Evolutionary conservation across 2,888 invertebrate species (phyloP).

Genomic region (Torymus texanus): DNA sequence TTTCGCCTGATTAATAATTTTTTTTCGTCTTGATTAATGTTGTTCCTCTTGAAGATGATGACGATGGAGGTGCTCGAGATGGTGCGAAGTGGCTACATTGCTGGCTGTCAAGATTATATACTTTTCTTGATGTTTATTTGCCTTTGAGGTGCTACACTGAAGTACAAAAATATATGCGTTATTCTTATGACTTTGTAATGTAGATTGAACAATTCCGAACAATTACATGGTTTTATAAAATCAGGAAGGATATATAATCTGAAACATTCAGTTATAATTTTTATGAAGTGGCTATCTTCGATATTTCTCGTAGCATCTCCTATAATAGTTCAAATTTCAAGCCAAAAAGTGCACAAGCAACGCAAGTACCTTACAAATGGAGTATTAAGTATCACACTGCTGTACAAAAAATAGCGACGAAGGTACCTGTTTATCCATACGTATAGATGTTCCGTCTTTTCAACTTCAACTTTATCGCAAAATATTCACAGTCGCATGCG

Average conservation of each 20-base stretch:
- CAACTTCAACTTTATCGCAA: slow-evolving; percentile 17
- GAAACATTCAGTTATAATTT: too few relatives aligned
- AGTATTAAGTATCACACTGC: slow-evolving; percentile 21
- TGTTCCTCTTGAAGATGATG: background rate
- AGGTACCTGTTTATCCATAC: slow-evolving; percentile 20
- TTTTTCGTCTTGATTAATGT: background rate
- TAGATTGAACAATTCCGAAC: background rate
- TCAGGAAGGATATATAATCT: too few relatives aligned
- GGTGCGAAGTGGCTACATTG: background rate
- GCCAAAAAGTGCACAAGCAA: slow-evolving; percentile 8
- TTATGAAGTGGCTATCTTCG: too few relatives aligned
- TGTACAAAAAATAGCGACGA: slow-evolving; percentile 19
- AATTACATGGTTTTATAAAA: background rate
- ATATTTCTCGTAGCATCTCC: background rate
- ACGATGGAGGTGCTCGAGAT: background rate
- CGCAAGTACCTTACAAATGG: slow-evolving; percentile 2
- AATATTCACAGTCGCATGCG: slow-evolving; percentile 30
- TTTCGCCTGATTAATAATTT: slow-evolving; percentile 9
- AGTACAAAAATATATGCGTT: too few relatives aligned
- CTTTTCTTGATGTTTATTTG: too few relatives aligned
- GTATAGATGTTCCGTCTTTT: slow-evolving; percentile 11
- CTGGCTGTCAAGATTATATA: too few relatives aligned
- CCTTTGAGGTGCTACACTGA: too few relatives aligned
- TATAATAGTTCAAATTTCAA: slow-evolving; percentile 37
- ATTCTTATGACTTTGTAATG: too few relatives aligned